A percentile compares a stretch with the other conserved stretches of the same genome.
phyloP scores from a whole-genome alignment of 2,113 vertebrate species.

The Pogona vitticeps region DNA sequence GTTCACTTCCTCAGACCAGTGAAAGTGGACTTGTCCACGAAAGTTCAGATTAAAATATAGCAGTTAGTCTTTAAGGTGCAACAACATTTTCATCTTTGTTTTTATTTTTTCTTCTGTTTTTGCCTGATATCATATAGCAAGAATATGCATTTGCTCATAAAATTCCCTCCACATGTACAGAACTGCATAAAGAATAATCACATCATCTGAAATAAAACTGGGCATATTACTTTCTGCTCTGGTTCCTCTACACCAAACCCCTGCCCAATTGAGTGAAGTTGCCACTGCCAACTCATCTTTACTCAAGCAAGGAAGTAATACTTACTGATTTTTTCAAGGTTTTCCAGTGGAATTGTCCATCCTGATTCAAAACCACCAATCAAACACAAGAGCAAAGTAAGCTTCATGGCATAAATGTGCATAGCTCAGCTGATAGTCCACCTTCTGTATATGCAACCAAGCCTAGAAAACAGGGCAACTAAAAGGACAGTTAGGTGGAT shows the following conservation, averaged over 20 bases:
- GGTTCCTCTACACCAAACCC: not conserved
- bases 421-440: not conserved
- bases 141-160: not conserved
- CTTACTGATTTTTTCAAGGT: constrained; percentile 17
- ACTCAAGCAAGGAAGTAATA: not conserved
- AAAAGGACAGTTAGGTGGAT: not conserved
- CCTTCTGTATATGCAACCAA: not conserved
- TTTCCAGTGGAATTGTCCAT: constrained; percentile 4
- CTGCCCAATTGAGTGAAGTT: not conserved
- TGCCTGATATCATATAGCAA: not conserved
- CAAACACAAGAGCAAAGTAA: constrained; percentile 7
- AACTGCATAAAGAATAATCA: not conserved
- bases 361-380: not conserved
- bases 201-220: not conserved
- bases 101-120: no score
- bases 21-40: no score
- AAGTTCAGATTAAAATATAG: no score
- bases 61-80: no score
- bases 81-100: no score
- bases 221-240: not conserved
- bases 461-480: not conserved
- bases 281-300: not conserved
- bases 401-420: not conserved
- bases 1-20: no score
- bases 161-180: not conserved